A percentile compares a stretch with the other conserved stretches of the same genome.
Evolutionary conservation across 2,888 invertebrate species (phyloP).

Genomic region (Artemia sinica): DNA sequence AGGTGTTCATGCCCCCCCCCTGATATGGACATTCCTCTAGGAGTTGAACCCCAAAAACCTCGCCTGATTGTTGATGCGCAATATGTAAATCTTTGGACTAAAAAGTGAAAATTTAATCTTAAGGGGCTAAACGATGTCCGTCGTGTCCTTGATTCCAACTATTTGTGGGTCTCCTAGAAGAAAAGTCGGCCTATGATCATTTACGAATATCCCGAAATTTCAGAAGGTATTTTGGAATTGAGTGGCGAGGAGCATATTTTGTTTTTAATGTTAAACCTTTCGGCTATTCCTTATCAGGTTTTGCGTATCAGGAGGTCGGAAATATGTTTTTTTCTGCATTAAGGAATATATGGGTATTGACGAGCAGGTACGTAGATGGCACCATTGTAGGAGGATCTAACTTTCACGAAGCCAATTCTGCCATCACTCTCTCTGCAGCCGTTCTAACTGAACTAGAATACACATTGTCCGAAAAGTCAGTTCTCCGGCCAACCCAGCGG

Average conservation of each 20-base stretch:
- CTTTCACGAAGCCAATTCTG: neutral
- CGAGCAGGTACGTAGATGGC: neutral
- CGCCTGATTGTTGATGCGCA: neutral
- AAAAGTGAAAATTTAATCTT: neutral
- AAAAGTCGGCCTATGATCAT: neutral
- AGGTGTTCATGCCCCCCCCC: neutral
- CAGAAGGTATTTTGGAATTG: neutral
- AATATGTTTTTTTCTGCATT: neutral
- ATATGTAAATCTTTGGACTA: neutral
- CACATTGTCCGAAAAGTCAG: neutral
- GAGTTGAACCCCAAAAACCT: neutral
- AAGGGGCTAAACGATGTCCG: neutral
- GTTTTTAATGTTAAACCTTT: conserved; percentile 5
- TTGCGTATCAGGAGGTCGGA: neutral
- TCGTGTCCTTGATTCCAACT: neutral
- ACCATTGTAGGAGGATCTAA: neutral
- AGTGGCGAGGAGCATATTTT: neutral
- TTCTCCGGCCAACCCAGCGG: neutral
- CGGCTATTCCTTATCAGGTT: neutral
- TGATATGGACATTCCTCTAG: neutral
- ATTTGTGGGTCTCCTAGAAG: neutral
- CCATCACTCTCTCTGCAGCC: neutral
- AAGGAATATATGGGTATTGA: neutral
- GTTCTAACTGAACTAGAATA: neutral
- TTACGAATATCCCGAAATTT: neutral